phyloP scores from a whole-genome alignment of 2,888 invertebrate genomes.

The Abscondita cerata region DNA sequence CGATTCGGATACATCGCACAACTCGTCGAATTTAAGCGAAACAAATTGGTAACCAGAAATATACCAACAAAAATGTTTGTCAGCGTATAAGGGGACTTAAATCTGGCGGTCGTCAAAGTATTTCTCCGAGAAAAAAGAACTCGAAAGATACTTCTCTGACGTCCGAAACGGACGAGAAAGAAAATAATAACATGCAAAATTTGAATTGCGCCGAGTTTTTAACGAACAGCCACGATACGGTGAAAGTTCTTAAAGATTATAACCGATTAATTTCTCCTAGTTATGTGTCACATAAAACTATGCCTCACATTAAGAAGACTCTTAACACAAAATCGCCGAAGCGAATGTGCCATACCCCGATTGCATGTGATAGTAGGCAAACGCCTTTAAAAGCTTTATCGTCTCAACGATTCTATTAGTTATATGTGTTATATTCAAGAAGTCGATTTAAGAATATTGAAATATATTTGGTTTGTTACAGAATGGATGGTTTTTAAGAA shows the following conservation, averaged over 20 bases:
- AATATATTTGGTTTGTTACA: too few relatives aligned
- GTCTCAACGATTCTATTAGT: slow-evolving; percentile 3
- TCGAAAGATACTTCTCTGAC: slow-evolving; percentile 6
- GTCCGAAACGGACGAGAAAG: slow-evolving; percentile 28
- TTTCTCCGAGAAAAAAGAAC: slow-evolving; percentile 48
- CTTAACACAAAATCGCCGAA: slow-evolving; percentile 65
- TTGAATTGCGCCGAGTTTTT: slow-evolving; percentile 31
- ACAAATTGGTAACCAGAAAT: slow-evolving; percentile 37
- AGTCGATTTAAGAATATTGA: too few relatives aligned
- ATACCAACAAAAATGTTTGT: slow-evolving; percentile 39
- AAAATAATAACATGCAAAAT: slow-evolving; percentile 36
- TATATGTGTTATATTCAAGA: too few relatives aligned
- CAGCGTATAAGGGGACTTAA: slow-evolving; percentile 44
- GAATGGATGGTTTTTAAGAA: too few relatives aligned
- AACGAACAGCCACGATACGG: slow-evolving; percentile 33
- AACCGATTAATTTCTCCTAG: slow-evolving; percentile 34
- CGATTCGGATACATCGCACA: slow-evolving; percentile 43
- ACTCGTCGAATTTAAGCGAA: slow-evolving; percentile 2
- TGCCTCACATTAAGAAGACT: slow-evolving; percentile 68
- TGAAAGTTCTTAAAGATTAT: slow-evolving; percentile 33
- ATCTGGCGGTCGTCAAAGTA: slow-evolving; percentile 46
- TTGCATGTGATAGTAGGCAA: slow-evolving; percentile 59
- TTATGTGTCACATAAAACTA: slow-evolving; percentile 49
- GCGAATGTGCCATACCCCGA: slow-evolving; percentile 61
- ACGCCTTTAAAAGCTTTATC: slow-evolving; percentile 64